Percentiles rank a stretch among this genome's conserved stretches.
These are phyloP conservation scores for Coendou prehensilis DNA, from an alignment of 2,797 vertebrate species.

Conservation along the genomic window DNA sequence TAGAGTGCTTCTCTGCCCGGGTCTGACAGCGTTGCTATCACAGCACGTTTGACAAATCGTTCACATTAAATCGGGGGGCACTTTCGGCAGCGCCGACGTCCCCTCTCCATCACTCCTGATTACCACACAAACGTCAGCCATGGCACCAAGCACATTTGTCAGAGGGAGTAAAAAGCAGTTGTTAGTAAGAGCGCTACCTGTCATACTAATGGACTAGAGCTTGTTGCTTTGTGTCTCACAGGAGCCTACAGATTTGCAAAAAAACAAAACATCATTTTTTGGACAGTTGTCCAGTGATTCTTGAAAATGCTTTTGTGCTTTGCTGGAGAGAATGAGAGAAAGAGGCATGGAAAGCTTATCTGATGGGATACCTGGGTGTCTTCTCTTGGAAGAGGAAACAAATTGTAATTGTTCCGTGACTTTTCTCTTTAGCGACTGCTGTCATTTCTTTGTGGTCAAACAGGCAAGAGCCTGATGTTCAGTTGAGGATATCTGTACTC, in stretches of 20 bases:
- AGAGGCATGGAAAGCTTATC: constrained; percentile 28
- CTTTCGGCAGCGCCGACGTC: constrained; percentile 91
- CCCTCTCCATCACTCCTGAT: constrained; percentile 95
- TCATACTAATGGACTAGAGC: constrained; percentile 90
- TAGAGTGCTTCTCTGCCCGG: constrained; percentile 88
- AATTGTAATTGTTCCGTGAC: not conserved
- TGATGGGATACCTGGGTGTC: not conserved
- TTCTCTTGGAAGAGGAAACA: constrained; percentile 28
- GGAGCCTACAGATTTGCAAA: constrained; percentile 83
- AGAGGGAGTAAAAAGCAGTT: constrained; percentile 92
- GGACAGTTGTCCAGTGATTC: constrained; percentile 73
- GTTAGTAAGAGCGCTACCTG: constrained; percentile 91
- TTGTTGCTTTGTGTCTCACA: constrained; percentile 81
- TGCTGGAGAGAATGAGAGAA: not conserved
- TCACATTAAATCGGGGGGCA: constrained; percentile 91
- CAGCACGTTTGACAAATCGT: constrained; percentile 91
- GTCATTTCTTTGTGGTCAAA: constrained; percentile 29
- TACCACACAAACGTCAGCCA: constrained; percentile 91
- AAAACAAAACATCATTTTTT: constrained; percentile 73
- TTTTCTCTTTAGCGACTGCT: not conserved
- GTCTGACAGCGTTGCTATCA: constrained; percentile 90
- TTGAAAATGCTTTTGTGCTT: constrained; percentile 76
- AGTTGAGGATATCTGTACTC: not conserved
- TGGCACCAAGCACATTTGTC: constrained; percentile 92
- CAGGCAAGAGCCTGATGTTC: not conserved